These are phyloP conservation scores for Anguilla marmorata DNA, from an alignment of 2,797 vertebrate genomes.

Conservation along the genomic window DNA sequence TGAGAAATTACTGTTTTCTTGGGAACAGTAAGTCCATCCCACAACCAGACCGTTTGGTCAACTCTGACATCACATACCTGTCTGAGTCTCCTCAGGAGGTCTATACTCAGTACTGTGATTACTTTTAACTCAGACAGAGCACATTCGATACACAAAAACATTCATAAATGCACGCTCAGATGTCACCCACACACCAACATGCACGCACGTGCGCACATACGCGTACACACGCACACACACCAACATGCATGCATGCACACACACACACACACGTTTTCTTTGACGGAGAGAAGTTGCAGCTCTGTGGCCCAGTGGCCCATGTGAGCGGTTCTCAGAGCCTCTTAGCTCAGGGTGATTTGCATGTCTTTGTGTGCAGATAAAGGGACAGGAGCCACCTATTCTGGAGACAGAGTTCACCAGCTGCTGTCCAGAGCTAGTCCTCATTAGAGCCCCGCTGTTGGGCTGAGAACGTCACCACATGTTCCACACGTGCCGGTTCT, in stretches of 20 bases:
- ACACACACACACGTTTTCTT: conserved; percentile 64
- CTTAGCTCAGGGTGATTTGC: conserved; percentile 97
- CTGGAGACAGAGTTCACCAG: conserved; percentile 95
- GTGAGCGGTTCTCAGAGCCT: conserved; percentile 98
- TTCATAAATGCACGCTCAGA: conserved; percentile 57
- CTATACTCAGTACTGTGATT: too few relatives aligned
- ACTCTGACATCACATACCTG: too few relatives aligned
- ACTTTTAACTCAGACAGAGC: background rate
- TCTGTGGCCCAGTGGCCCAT: conserved; percentile 82
- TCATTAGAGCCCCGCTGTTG: conserved; percentile 97
- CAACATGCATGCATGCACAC: conserved; percentile 11
- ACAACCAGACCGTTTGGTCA: too few relatives aligned
- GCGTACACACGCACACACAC: background rate
- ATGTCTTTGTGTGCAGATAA: conserved; percentile 97
- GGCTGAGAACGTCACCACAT: conserved; percentile 99
- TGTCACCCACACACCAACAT: conserved; percentile 24
- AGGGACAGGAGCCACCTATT: conserved; percentile 87
- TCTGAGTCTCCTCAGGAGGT: too few relatives aligned
- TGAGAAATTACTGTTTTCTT: too few relatives aligned
- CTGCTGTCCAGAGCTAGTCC: conserved; percentile 94
- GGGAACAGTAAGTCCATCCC: too few relatives aligned
- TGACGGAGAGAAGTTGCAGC: conserved; percentile 70
- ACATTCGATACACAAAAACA: conserved; percentile 26
- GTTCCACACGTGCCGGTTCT: conserved; percentile 76
- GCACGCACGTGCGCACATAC: conserved; percentile 33